A percentile compares a stretch with the other conserved stretches of the same genome.
phyloP scores from a whole-genome alignment of 1,140 invertebrate species.

The Brachionus asplanchnoidis region DNA sequence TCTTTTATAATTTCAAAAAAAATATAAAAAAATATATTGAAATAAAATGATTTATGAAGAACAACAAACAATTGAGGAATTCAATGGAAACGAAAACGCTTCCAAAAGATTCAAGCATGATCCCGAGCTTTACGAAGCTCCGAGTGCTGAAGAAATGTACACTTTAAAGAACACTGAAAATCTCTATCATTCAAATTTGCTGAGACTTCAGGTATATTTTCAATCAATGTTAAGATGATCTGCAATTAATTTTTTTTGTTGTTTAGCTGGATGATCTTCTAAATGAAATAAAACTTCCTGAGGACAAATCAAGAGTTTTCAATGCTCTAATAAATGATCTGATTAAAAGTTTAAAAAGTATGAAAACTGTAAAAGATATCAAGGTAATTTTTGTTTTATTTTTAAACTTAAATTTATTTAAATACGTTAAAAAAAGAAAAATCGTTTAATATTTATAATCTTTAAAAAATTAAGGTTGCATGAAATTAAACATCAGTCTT shows the following conservation, averaged over 20 bases:
- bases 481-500: too few species aligned
- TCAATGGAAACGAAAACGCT: neutral
- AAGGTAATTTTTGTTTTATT: neutral
- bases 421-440: neutral
- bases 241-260: neutral
- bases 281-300: neutral
- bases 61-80: neutral
- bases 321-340: slow-evolving; percentile 27
- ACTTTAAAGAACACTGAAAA: slow-evolving; percentile 74
- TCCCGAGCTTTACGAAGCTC: slow-evolving; percentile 51
- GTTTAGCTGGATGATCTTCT: slow-evolving; percentile 23
- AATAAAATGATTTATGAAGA: slow-evolving; percentile 36
- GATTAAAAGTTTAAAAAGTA: slow-evolving; percentile 28
- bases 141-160: slow-evolving; percentile 75
- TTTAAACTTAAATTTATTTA: neutral
- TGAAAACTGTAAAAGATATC: slow-evolving; percentile 18
- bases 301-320: neutral
- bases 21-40: neutral
- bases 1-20: neutral
- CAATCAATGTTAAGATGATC: neutral
- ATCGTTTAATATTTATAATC: too few species aligned
- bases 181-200: slow-evolving; percentile 79
- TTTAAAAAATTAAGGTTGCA: too few species aligned
- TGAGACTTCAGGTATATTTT: slow-evolving; percentile 64
- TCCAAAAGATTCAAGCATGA: slow-evolving; percentile 33